phyloP scores from a whole-genome alignment of 2,113 vertebrate genomes.

The Dicerorhinus sumatrensis region DNA sequence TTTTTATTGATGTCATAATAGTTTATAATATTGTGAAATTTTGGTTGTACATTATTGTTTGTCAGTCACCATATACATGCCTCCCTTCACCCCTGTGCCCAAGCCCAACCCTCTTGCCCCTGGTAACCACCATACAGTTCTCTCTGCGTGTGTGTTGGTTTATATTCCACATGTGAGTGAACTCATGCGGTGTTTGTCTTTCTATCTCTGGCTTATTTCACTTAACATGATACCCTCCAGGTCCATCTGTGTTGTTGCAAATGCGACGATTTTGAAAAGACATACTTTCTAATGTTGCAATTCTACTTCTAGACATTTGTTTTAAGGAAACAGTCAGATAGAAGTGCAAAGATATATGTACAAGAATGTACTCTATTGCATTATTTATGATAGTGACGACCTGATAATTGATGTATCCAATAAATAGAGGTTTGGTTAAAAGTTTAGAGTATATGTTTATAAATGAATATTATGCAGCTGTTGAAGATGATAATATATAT shows the following conservation, averaged over 20 bases:
- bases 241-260: too few relatives aligned
- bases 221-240: too few relatives aligned
- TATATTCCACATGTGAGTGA: too few relatives aligned
- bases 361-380: background rate
- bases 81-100: too few relatives aligned
- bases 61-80: too few relatives aligned
- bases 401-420: background rate
- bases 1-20: background rate
- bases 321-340: background rate
- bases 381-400: slow-evolving; percentile 18
- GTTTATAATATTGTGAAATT: too few relatives aligned
- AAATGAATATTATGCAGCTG: background rate
- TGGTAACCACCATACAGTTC: too few relatives aligned
- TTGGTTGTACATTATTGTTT: too few relatives aligned
- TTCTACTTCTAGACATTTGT: slow-evolving; percentile 50
- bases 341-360: background rate
- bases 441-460: background rate
- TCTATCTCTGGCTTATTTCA: too few relatives aligned
- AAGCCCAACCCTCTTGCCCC: too few relatives aligned
- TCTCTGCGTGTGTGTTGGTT: too few relatives aligned
- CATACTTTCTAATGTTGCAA: background rate
- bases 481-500: slow-evolving; percentile 22
- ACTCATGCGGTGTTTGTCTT: too few relatives aligned
- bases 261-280: background rate
- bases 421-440: slow-evolving; percentile 47